Base-by-base conservation (phyloP, 2,113 vertebrate species). In the Polypterus bichir region DNA sequence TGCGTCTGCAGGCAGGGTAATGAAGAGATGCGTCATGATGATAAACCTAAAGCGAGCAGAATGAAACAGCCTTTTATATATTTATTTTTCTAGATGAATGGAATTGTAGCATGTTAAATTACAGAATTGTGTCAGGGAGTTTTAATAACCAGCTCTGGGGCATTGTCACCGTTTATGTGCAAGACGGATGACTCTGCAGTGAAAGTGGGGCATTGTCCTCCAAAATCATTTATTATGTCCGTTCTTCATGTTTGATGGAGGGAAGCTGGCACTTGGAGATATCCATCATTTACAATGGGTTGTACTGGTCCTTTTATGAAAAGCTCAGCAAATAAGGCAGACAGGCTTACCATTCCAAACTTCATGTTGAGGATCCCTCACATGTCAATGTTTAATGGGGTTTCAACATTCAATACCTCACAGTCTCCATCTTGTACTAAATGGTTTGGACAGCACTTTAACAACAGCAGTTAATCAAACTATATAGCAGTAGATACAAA, bases 161-260 rank as follows among this genome's bases (percentile, higher is more conserved):
- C 70, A 76, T 76, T 81, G 76, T 81, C 74, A 55, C 49, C 60
- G 48, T n/a, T 77, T 78, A 70, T 70, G 75, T 74, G 70, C 71
- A 78, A 85, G 86, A 86, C 74, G 68, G 76, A 88, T 86, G 82
- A 78, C 73, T 81, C 69, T 66, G 71, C 77, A 46, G 67, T 65
- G 75, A 81, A 86, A 85, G 83, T 84, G 81, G 81, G 80, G 81
- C 83, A 84, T 83, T 86, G 80, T 86, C 81, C 82, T 79, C 67
- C 65, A 66, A 78, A 69, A 76, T 82, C 80, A 86, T 86, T 86
- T 86, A 84, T 88, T 86, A 88, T 78, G 71, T 77, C 75, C 54
- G 72, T 71, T 80, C 81, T 78, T 78, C 76, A 74, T 74, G 71
- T 80, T 81, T 52, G 59, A 60, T 61, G 9, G n/a, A 10, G 52